These are phyloP conservation scores for Galeopsomyia nigrocyanea DNA, from an alignment of 2,888 invertebrate genomes.

Conservation along the genomic window DNA sequence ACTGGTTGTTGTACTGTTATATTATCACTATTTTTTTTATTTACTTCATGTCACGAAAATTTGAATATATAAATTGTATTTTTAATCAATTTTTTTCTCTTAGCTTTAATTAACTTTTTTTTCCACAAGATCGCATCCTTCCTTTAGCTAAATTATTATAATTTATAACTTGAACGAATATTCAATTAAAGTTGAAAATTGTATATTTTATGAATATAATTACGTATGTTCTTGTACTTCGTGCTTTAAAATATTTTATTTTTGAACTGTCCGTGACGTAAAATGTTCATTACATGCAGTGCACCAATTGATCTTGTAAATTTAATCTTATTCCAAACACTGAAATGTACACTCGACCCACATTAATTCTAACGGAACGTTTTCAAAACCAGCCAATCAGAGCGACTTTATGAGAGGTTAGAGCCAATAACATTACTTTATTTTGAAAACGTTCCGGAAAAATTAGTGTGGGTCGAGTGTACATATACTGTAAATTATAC, in stretches of 20 bases:
- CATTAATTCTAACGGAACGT: too few relatives aligned
- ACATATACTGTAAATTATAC: neutral
- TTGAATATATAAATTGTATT: too few relatives aligned
- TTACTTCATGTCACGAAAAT: neutral
- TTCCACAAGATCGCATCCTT: slow-evolving; percentile 18
- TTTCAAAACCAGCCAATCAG: too few relatives aligned
- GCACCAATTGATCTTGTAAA: slow-evolving; percentile 18
- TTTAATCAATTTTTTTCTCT: too few relatives aligned
- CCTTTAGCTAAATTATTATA: slow-evolving; percentile 4
- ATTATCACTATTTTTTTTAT: neutral
- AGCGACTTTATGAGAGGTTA: too few relatives aligned
- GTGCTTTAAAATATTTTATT: slow-evolving; percentile 5
- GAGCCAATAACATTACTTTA: too few relatives aligned
- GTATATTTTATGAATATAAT: slow-evolving; percentile 19
- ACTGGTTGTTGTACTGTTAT: neutral
- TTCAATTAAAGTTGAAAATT: slow-evolving; percentile 2
- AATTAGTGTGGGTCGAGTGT: too few relatives aligned
- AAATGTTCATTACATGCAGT: slow-evolving; percentile 39
- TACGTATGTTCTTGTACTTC: slow-evolving; percentile 22
- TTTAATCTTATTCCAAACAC: slow-evolving; percentile 20
- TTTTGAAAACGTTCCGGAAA: too few relatives aligned
- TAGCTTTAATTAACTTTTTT: neutral
- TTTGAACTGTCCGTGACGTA: slow-evolving; percentile 5
- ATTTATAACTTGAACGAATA: neutral
- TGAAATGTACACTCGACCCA: too few relatives aligned